A percentile compares a stretch with the other conserved stretches of the same genome.
These are phyloP conservation scores for Lasioglossum leucozonium DNA, from an alignment of 2,888 invertebrate genomes.

Conservation along the genomic window DNA sequence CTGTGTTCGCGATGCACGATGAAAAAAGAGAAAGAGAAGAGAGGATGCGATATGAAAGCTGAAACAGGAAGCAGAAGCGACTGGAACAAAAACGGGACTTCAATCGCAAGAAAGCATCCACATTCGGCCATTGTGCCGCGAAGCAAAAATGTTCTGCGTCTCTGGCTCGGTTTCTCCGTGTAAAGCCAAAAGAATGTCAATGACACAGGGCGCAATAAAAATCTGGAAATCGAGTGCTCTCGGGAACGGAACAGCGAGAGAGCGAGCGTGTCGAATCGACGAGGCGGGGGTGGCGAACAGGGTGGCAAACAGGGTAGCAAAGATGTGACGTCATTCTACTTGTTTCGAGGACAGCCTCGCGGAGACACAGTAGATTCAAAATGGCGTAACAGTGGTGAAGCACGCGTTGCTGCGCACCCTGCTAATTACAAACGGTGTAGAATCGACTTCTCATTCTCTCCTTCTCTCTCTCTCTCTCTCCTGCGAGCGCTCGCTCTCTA, in stretches of 20 bases:
- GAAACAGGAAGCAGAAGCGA: constrained; percentile 16
- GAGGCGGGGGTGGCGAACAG: neutral
- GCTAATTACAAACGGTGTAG: constrained; percentile 39
- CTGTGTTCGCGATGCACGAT: neutral
- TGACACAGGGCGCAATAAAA: constrained; percentile 18
- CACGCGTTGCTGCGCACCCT: constrained; percentile 45
- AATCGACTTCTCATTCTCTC: constrained; percentile 19
- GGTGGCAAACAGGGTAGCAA: neutral
- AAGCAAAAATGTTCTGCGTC: constrained; percentile 13
- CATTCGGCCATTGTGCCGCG: neutral
- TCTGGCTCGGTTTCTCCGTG: neutral
- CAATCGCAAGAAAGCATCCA: constrained; percentile 37
- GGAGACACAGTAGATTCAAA: constrained; percentile 21
- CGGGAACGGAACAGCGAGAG: constrained; percentile 5
- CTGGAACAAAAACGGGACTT: constrained; percentile 38
- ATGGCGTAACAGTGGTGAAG: constrained; percentile 42
- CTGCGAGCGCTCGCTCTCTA: neutral
- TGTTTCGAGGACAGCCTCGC: constrained; percentile 8
- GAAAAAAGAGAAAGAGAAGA: neutral
- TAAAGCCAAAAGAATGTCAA: neutral
- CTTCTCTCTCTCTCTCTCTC: neutral
- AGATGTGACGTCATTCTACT: constrained; percentile 38
- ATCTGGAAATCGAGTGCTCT: constrained; percentile 15
- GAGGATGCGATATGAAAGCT: neutral
- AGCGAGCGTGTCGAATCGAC: constrained; percentile 15